Evolutionary conservation across 1,140 invertebrate species (phyloP), one percentile per base, ranked within the genome.

Genomic region (Chironomus tepperi): DNA sequence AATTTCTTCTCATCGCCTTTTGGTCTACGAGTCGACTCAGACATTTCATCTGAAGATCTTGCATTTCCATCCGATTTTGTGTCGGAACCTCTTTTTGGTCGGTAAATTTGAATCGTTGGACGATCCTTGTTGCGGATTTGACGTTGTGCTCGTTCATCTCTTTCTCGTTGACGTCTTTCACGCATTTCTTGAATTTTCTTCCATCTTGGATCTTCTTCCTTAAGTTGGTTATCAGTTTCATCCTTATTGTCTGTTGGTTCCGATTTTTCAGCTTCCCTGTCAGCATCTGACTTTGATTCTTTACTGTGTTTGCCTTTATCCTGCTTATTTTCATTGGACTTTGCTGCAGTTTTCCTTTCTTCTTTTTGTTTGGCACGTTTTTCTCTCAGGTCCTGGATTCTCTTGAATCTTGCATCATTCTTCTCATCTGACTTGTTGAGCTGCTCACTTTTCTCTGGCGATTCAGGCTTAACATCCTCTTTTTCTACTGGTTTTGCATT

Each of bases 111-210:
- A 73, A 80, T 77, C 0, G 81, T 79, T 9, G 81, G 81, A 7
- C 81, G 81, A 78, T 82, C 84, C 79, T 86, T 86, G 77, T 86
- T 86, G 74, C 84, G 79, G 73, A 86, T 85, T 42, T 84, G 80
- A 64, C 81, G 78, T 73, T 83, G 82, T 7, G 80, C 74, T 16
- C 75, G 77, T 75, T 65, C 77, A 34, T 78, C 76, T 74, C 76
- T 78, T 77, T 75, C 75, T 74, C 34, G n/a, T 65, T 72, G 67
- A 10, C 18, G 73, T 42, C 12, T 74, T 70, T 78, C 16, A 74
- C 74, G 72, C 74, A 76, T 16, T 74, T 75, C 67, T 43, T 75
- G 42, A 65, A 15, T 42, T 42, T 24, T 19, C 16, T 73, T 74
- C 9, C 42, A n/a, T 12, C 74, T 21, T 57, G 75, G 74, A 24